A percentile compares a stretch with the other conserved stretches of the same genome.
Evolutionary conservation across 2,888 invertebrate species (phyloP).

Genomic region (Andrena bicolor): DNA sequence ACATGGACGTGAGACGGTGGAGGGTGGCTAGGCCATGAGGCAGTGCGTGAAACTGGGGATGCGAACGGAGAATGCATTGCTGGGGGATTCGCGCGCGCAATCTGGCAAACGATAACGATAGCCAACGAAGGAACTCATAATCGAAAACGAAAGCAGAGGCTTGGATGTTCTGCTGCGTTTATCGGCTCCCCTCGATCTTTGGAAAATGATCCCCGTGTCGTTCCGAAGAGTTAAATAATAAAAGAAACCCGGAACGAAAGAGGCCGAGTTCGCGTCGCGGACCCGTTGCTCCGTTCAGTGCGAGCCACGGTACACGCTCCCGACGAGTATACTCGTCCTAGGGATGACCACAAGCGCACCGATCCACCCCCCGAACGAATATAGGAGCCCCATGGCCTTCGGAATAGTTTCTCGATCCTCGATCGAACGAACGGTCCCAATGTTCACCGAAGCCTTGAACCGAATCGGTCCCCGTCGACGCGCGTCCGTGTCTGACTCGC

Average conservation of each 20-base stretch:
- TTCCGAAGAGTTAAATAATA: neutral
- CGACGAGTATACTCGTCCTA: slow-evolving; percentile 45
- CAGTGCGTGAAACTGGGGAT: slow-evolving; percentile 73
- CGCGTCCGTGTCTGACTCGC: slow-evolving; percentile 26
- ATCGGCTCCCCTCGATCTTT: too few relatives aligned
- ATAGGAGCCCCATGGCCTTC: slow-evolving; percentile 80
- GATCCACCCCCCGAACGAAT: slow-evolving; percentile 79
- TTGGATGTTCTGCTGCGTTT: neutral
- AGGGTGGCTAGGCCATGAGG: slow-evolving; percentile 79
- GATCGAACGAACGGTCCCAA: slow-evolving; percentile 74
- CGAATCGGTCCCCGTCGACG: neutral
- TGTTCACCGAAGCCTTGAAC: slow-evolving; percentile 67
- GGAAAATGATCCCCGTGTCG: neutral
- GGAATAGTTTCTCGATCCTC: slow-evolving; percentile 73
- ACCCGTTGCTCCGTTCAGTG: too few relatives aligned
- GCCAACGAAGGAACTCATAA: slow-evolving; percentile 13
- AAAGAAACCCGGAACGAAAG: neutral
- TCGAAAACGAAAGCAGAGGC: neutral
- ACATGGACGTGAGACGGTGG: slow-evolving; percentile 44
- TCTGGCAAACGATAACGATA: slow-evolving; percentile 41
- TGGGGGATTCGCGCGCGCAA: slow-evolving; percentile 36
- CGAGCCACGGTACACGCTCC: slow-evolving; percentile 10
- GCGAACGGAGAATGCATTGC: slow-evolving; percentile 46
- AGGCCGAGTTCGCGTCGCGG: neutral
- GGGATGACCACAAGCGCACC: slow-evolving; percentile 80